Conservation (phyloP, 2,113 vertebrate species). For the Etheostoma spectabile region DNA sequence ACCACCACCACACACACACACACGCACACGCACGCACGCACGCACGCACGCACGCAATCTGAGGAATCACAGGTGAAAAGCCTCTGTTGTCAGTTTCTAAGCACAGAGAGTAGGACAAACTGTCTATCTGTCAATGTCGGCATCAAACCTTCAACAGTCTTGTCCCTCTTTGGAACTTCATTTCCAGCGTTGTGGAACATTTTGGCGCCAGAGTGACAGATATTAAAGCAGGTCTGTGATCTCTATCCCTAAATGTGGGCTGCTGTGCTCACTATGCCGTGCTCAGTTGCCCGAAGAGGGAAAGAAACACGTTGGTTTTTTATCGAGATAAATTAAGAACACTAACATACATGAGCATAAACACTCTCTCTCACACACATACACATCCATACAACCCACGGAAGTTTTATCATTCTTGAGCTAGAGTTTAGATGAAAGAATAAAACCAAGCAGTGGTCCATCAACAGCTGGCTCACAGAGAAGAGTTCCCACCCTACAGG, state of each 20-base stretch:
- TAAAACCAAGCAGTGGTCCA: conserved; percentile 27
- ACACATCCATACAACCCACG: background rate
- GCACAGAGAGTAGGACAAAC: background rate
- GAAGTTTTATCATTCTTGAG: conserved; percentile 17
- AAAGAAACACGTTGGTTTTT: conserved; percentile 1
- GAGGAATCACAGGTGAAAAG: conserved; percentile 1
- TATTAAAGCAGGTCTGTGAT: background rate
- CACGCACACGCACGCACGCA: too few species aligned
- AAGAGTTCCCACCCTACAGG: conserved; percentile 29
- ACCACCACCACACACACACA: too few species aligned
- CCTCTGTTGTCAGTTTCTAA: conserved; percentile 11
- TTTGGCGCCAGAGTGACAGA: conserved; percentile 11
- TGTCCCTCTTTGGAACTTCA: conserved; percentile 29
- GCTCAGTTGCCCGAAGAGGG: conserved; percentile 34
- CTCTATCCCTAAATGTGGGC: conserved; percentile 1
- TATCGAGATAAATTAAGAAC: conserved; percentile 22
- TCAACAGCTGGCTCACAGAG: conserved; percentile 20
- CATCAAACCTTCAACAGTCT: background rate
- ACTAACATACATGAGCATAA: background rate
- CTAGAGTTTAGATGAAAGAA: conserved; percentile 41
- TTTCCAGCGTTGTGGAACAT: conserved; percentile 19
- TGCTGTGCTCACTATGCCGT: conserved; percentile 14
- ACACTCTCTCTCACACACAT: background rate
- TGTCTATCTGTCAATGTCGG: background rate
- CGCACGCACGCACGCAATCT: too few species aligned